Base-by-base conservation (phyloP, 2,797 vertebrate genomes). In the Triplophysa yarkandensis region DNA sequence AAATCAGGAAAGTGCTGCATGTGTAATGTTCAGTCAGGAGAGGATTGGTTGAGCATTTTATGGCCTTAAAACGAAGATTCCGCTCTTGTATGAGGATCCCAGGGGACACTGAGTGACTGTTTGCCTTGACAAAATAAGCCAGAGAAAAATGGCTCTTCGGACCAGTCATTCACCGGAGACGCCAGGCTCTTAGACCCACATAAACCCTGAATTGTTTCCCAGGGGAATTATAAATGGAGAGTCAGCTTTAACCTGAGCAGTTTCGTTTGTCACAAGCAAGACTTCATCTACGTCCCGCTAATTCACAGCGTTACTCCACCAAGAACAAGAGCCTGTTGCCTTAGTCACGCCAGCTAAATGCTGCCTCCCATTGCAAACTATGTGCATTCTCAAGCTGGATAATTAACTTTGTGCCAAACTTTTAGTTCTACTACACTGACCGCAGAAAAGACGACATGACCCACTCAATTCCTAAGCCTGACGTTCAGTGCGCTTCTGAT, bases 381-480 rank as follows among this genome's bases (percentile, higher is more conserved):
- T 27, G 52, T 8, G 14, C 27, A 8, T 55, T 55, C 25, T 16
- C 25, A 21, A 46, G 44, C 25, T 16, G 6, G 52, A 6, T 16
- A 17, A 28, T 55, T 16, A 28, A 27, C 25, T 55, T 55, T 61
- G 32, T 2, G 23, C 19, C 25, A 10, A 52, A 50, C 23, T 17
- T 63, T 62, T 19, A 63, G 58, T 63, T 25, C 11, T 44, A 30
- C 28, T 32, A 58, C 28, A 11, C 30, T 58, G 55, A 32, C 65
- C 65, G 27, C 43, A 36, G 32, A 52, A 39, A 71, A 62, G 34
- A 0, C 0, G 6, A 63, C 36, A 23, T 63, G 58, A 52, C 32
- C 23, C 5, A 19, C 6, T 14, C 58, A 41, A 21, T 71, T 62
- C 30, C 32, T 19, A 52, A 71, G 25, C 32, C 44, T 52, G 16